phyloP scores from a whole-genome alignment of 2,113 vertebrate genomes.

The Aphyosemion australe region DNA sequence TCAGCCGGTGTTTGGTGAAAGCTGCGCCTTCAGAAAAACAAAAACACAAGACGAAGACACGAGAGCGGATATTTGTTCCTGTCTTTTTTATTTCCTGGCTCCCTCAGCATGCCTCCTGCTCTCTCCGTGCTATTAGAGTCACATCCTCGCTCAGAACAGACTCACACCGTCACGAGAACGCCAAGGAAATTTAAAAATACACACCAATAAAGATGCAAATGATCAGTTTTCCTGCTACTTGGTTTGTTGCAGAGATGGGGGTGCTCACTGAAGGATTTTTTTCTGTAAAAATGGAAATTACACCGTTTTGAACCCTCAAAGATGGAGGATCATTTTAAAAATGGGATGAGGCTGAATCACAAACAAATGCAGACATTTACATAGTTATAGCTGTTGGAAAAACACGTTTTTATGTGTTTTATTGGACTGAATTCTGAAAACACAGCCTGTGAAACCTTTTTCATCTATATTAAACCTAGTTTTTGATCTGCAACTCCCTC shows the following conservation, averaged over 20 bases:
- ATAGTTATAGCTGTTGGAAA: too few relatives aligned
- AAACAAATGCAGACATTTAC: too few relatives aligned
- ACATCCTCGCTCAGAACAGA: constrained; percentile 12
- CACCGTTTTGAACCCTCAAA: too few relatives aligned
- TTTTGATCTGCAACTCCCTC: too few relatives aligned
- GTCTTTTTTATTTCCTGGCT: constrained; percentile 39
- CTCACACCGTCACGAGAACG: not conserved
- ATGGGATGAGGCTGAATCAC: too few relatives aligned
- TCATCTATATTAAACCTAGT: too few relatives aligned
- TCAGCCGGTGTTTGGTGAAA: not conserved
- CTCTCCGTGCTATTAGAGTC: constrained; percentile 2
- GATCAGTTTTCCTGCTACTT: not conserved
- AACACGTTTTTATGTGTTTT: too few relatives aligned
- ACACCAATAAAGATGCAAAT: not conserved
- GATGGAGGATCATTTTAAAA: too few relatives aligned
- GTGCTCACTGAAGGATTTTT: not conserved
- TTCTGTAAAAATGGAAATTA: too few relatives aligned
- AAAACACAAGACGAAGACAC: constrained; percentile 2
- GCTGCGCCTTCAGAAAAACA: constrained; percentile 2
- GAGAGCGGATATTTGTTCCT: constrained; percentile 49
- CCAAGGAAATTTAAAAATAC: constrained; percentile 8
- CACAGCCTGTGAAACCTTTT: too few relatives aligned
- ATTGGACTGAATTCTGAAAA: too few relatives aligned
- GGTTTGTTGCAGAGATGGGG: not conserved
- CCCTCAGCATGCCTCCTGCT: constrained; percentile 7